Evolutionary conservation across 2,113 vertebrate genomes (phyloP), one percentile per base, ranked within the genome.

Genomic region (Neopipo cinnamomea): DNA sequence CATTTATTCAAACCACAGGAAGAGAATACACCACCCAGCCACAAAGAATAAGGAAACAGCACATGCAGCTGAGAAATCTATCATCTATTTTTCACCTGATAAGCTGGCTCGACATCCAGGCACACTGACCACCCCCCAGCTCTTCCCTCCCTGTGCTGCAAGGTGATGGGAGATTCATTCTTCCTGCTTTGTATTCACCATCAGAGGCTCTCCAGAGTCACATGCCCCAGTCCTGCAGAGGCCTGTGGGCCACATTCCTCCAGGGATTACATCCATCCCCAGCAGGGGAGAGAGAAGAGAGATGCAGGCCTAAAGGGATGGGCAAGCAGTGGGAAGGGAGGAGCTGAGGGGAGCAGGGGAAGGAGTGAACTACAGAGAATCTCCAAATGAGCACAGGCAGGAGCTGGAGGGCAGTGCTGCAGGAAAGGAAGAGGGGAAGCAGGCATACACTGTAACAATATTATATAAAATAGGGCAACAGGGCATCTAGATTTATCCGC

Each of bases 181-280:
- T 62, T 42, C 62, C 75, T 70, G 87, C 88, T 80, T 30, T 50
- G 72, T 70, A 41, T 79, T 81, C 81, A 8, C 74, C 62, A 28
- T 68, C 53, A 37, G 72, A 50, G 28, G 50, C 75, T 93, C 63
- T 47, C 55, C 44, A 25, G 66, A 56, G 78, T 42, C 68, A 75
- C 76, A 89, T 1, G 0, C 78, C 75, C 63, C 37, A 53, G 56
- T 53, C 68, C 84, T 74, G 88, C 84, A 76, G 89, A 49, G 71
- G 89, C 86, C 90, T 84, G 84, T 46, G 85, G 84, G 94, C 90
- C 88, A 73, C 91, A 68, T 91, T 94, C 93, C 90, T 77, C 33
- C 0, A 0, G 30, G 75, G 92, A 95, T 93, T 89, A 85, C 30
- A 42, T 79, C 90, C 78, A 25, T 72, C 39, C 65, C 49, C 55